Percentiles rank a stretch among this genome's conserved stretches.
Conservation (phyloP, 2,113 vertebrate species). For the Rynchops niger region DNA sequence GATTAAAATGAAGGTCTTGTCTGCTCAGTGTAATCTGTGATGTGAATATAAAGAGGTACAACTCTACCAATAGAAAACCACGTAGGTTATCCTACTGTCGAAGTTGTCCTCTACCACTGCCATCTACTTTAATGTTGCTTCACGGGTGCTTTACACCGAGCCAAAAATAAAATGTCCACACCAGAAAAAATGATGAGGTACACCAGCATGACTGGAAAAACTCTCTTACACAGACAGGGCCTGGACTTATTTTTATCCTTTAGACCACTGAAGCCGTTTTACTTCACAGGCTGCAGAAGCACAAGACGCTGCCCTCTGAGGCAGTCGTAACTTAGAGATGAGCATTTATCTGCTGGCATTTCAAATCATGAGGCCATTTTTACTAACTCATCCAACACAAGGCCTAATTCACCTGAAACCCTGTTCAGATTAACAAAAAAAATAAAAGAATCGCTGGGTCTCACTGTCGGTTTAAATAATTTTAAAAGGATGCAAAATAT, state of each 20-base stretch:
- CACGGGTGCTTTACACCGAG: not conserved
- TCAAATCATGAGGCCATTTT: not conserved
- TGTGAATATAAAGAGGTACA: rapidly evolving
- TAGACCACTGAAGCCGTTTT: not conserved
- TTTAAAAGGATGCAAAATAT: not conserved
- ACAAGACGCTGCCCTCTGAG: not conserved
- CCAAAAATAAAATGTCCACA: not conserved
- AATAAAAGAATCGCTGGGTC: not conserved
- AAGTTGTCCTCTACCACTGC: rapidly evolving
- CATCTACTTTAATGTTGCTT: not conserved
- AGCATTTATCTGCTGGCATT: not conserved
- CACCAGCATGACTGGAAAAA: not conserved
- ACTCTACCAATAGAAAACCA: not conserved
- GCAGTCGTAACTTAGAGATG: not conserved
- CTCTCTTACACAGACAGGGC: no score
- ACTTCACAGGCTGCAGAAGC: not conserved
- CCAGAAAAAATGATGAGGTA: not conserved
- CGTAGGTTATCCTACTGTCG: not conserved
- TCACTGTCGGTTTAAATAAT: not conserved
- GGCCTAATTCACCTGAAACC: not conserved
- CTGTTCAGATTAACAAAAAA: not conserved
- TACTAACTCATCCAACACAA: not conserved
- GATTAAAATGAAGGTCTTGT: not conserved
- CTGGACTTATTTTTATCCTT: not conserved
- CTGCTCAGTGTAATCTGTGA: not conserved